Conservation (phyloP, 2,888 invertebrate genomes). For the Meloe dianella region DNA sequence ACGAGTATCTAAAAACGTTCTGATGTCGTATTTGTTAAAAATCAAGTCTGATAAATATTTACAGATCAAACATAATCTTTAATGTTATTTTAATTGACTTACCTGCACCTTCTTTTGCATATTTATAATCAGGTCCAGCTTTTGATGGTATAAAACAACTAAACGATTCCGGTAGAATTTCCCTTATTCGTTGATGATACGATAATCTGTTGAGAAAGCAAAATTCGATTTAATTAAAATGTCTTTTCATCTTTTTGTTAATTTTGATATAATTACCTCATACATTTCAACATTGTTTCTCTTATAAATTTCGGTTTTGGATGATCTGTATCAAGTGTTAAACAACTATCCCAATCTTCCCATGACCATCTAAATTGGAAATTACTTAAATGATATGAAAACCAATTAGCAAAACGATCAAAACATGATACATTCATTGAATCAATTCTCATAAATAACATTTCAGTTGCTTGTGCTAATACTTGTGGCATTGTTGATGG, state of each 20-base stretch:
- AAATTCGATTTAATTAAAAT: too few relatives aligned
- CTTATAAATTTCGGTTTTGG: slow-evolving; percentile 94
- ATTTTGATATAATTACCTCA: slow-evolving; percentile 68
- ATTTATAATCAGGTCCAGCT: slow-evolving; percentile 89
- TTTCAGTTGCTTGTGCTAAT: slow-evolving; percentile 96
- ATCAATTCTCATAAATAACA: slow-evolving; percentile 94
- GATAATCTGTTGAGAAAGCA: slow-evolving; percentile 70
- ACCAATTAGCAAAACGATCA: slow-evolving; percentile 97
- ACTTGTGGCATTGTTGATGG: slow-evolving; percentile 98
- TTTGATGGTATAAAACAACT: slow-evolving; percentile 81
- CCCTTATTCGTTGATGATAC: slow-evolving; percentile 91
- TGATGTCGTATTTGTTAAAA: too few relatives aligned
- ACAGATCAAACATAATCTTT: too few relatives aligned
- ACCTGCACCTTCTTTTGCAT: slow-evolving; percentile 89
- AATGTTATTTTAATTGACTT: slow-evolving; percentile 53
- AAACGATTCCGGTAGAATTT: slow-evolving; percentile 90
- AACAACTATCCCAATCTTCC: slow-evolving; percentile 93
- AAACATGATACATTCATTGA: slow-evolving; percentile 97
- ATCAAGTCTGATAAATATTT: too few relatives aligned
- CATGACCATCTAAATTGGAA: slow-evolving; percentile 99
- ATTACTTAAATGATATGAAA: slow-evolving; percentile 97
- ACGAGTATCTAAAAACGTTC: too few relatives aligned
- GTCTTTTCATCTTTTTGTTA: too few relatives aligned
- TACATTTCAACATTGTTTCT: slow-evolving; percentile 88
- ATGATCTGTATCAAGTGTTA: slow-evolving; percentile 84